phyloP scores from a whole-genome alignment of 2,797 vertebrate species.

The Thalassophryne amazonica region DNA sequence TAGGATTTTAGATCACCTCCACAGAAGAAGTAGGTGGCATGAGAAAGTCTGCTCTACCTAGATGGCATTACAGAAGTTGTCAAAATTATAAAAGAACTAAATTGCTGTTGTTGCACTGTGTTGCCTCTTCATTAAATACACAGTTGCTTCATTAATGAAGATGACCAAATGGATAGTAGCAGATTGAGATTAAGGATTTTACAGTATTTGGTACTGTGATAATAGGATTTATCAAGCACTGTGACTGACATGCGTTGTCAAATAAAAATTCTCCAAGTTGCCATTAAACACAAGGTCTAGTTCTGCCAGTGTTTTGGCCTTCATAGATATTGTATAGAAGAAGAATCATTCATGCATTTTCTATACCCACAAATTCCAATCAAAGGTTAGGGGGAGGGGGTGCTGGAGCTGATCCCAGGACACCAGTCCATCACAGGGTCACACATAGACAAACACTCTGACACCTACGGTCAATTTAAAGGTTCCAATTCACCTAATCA shows the following conservation, averaged over 20 bases:
- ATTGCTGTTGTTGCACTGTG: not conserved
- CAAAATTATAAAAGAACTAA: constrained; percentile 2
- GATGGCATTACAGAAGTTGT: constrained; percentile 1
- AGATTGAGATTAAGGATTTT: constrained; percentile 62
- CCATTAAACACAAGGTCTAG: not conserved
- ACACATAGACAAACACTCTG: too few species aligned
- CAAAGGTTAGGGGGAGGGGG: too few species aligned
- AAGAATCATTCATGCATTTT: too few species aligned
- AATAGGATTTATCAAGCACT: constrained; percentile 30
- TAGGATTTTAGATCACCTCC: constrained; percentile 46
- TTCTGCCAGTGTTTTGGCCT: too few species aligned
- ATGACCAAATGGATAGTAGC: constrained; percentile 57
- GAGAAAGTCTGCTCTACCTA: constrained; percentile 13
- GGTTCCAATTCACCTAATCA: too few species aligned
- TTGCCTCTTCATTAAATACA: constrained; percentile 23
- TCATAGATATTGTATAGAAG: too few species aligned
- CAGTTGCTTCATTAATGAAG: constrained; percentile 26
- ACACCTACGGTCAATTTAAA: too few species aligned
- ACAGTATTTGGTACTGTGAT: constrained; percentile 59
- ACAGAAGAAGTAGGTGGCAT: constrained; percentile 19
- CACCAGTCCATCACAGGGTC: too few species aligned
- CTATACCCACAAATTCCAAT: too few species aligned
- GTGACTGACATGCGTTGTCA: constrained; percentile 9
- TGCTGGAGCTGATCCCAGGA: too few species aligned
- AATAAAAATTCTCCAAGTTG: constrained; percentile 1